phyloP scores from a whole-genome alignment of 2,797 vertebrate species.

The Crocidura indochinensis region DNA sequence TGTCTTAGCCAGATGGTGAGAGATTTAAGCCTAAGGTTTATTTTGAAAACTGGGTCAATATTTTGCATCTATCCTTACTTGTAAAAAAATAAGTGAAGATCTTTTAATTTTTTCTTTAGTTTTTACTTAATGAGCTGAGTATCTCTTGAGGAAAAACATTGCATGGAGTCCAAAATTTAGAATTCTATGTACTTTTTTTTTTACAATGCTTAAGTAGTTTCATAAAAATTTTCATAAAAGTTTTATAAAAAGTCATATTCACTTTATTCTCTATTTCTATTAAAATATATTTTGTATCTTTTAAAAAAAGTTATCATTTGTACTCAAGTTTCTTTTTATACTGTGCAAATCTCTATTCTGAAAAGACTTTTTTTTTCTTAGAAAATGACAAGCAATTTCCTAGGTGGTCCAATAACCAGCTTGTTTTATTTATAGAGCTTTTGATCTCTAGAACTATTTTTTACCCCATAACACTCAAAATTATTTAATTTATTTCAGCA shows the following conservation, averaged over 20 bases:
- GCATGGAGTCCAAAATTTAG: constrained; percentile 58
- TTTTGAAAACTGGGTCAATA: constrained; percentile 66
- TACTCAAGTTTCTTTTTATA: constrained; percentile 47
- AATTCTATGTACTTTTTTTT: constrained; percentile 19
- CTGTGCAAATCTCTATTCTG: background rate
- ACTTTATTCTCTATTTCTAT: constrained; percentile 33
- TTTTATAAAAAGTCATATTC: constrained; percentile 45
- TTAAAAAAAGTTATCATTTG: constrained; percentile 50
- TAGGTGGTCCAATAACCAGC: background rate
- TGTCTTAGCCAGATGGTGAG: constrained; percentile 71
- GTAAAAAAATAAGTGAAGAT: constrained; percentile 55
- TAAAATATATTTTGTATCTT: constrained; percentile 51
- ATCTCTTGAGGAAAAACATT: constrained; percentile 60
- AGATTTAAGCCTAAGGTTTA: constrained; percentile 73
- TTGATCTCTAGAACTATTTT: constrained; percentile 14
- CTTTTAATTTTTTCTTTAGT: constrained; percentile 21
- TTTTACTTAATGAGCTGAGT: constrained; percentile 55
- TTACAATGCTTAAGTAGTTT: constrained; percentile 62
- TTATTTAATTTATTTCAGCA: constrained; percentile 39
- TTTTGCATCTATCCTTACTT: constrained; percentile 64
- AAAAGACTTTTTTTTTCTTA: constrained; percentile 21
- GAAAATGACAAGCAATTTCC: constrained; percentile 3
- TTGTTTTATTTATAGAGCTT: background rate
- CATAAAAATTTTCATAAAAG: constrained; percentile 42
- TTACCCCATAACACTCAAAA: background rate